Evolutionary conservation across 2,113 vertebrate species (phyloP).

Genomic region (Lepus timidus): DNA sequence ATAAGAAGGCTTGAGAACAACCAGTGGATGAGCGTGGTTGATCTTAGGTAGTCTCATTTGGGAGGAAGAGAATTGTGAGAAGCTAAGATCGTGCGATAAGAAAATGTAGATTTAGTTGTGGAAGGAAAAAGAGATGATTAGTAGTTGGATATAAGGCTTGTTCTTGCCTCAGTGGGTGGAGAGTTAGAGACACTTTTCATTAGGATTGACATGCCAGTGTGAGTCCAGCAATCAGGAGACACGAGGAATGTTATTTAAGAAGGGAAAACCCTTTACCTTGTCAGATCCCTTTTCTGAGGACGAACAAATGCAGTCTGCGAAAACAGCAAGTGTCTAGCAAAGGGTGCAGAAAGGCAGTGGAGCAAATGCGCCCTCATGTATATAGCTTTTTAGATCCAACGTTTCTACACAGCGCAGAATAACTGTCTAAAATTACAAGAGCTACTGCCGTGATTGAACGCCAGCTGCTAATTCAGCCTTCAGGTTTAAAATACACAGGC

Average conservation of each 20-base stretch:
- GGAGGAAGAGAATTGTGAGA: background rate
- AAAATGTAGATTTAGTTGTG: background rate
- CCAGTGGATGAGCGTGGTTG: background rate
- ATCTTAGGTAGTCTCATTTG: background rate
- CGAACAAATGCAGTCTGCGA: constrained; percentile 75
- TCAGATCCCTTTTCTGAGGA: constrained; percentile 58
- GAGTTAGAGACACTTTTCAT: background rate
- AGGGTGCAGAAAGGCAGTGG: constrained; percentile 58
- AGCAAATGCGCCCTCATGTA: constrained; percentile 74
- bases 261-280: constrained; percentile 33
- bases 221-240: constrained; percentile 53
- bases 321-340: constrained; percentile 71
- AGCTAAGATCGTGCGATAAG: background rate
- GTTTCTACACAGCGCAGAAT: constrained; percentile 70
- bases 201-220: constrained; percentile 13
- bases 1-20: background rate
- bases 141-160: constrained; percentile 3
- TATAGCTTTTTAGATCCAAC: background rate
- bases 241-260: constrained; percentile 27
- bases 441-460: constrained; percentile 75
- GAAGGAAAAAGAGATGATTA: constrained; percentile 31
- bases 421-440: constrained; percentile 78
- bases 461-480: constrained; percentile 81
- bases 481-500: constrained; percentile 83
- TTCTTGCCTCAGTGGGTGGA: constrained; percentile 51